These are phyloP conservation scores for Prunella himalayana DNA, from an alignment of 2,113 vertebrate species.

Conservation along the genomic window DNA sequence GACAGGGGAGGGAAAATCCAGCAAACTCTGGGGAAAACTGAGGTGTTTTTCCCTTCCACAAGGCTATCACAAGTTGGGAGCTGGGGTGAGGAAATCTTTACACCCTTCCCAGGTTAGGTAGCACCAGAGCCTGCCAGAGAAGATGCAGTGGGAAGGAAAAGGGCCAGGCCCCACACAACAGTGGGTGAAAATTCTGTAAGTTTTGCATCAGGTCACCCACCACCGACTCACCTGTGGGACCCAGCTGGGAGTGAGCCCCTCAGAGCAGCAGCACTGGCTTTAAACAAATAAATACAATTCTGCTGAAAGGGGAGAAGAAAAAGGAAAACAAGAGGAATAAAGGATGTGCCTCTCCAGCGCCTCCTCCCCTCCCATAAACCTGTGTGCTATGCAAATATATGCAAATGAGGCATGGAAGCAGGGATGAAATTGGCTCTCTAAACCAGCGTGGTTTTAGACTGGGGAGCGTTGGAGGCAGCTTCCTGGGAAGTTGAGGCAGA, in stretches of 20 bases:
- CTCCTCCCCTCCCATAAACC: slow-evolving; percentile 31
- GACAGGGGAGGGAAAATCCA: not conserved
- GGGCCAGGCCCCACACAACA: rapidly evolving
- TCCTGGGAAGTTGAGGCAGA: slow-evolving; percentile 19
- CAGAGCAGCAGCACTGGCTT: not conserved
- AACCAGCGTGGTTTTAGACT: not conserved
- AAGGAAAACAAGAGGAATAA: not conserved
- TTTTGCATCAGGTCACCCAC: not conserved
- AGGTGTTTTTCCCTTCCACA: not conserved
- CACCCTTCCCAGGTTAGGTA: not conserved
- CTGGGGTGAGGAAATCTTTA: not conserved
- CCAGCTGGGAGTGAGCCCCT: not conserved
- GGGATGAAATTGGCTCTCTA: not conserved
- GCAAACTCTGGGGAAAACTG: not conserved
- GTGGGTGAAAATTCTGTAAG: not conserved
- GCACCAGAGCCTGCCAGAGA: rapidly evolving
- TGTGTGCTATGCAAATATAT: slow-evolving; percentile 24
- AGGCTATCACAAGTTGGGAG: not conserved
- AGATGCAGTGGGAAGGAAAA: not conserved
- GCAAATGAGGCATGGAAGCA: not conserved
- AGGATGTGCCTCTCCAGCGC: slow-evolving; percentile 23
- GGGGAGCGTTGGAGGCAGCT: not conserved
- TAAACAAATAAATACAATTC: not conserved
- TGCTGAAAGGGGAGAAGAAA: not conserved
- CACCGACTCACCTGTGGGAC: not conserved